Conservation (phyloP, 2,113 vertebrate species). For the Pollimyrus isidori region DNA sequence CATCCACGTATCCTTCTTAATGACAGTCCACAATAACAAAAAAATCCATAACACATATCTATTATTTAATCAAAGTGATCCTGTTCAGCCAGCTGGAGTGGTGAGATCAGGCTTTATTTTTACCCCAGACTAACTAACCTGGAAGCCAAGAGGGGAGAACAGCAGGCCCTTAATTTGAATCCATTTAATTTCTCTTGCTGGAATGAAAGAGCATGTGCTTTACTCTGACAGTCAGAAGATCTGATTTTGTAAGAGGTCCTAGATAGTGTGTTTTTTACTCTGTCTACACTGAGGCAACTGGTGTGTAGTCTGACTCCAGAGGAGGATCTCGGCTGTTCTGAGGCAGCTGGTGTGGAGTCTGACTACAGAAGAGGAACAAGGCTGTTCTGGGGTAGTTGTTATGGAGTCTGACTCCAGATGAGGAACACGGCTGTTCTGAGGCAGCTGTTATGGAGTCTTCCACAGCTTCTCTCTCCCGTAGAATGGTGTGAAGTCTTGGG, state of each 20-base stretch:
- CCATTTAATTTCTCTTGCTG: slow-evolving; percentile 59
- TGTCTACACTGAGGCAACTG: slow-evolving; percentile 11
- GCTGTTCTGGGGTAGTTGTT: neutral
- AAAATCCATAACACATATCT: slow-evolving; percentile 86
- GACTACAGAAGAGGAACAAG: no score
- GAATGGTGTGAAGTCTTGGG: neutral
- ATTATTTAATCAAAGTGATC: slow-evolving; percentile 98
- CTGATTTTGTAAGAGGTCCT: slow-evolving; percentile 33
- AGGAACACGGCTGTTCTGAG: neutral
- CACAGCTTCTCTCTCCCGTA: neutral
- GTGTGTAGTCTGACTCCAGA: neutral
- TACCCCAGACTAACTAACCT: slow-evolving; percentile 63
- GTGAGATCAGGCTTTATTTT: slow-evolving; percentile 76
- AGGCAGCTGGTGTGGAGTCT: no score
- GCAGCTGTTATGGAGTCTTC: neutral
- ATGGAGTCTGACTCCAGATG: neutral
- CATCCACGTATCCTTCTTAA: slow-evolving; percentile 92
- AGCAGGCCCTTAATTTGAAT: slow-evolving; percentile 59
- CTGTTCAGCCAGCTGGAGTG: slow-evolving; percentile 74
- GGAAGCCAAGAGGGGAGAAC: slow-evolving; percentile 49
- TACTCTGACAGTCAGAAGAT: slow-evolving; percentile 56
- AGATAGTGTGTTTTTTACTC: slow-evolving; percentile 22
- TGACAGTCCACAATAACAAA: slow-evolving; percentile 75
- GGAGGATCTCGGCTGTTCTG: neutral
- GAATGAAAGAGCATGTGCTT: slow-evolving; percentile 59